These are phyloP conservation scores for Phalacrocorax pelagicus DNA, from an alignment of 2,113 vertebrate genomes.

Conservation along the genomic window DNA sequence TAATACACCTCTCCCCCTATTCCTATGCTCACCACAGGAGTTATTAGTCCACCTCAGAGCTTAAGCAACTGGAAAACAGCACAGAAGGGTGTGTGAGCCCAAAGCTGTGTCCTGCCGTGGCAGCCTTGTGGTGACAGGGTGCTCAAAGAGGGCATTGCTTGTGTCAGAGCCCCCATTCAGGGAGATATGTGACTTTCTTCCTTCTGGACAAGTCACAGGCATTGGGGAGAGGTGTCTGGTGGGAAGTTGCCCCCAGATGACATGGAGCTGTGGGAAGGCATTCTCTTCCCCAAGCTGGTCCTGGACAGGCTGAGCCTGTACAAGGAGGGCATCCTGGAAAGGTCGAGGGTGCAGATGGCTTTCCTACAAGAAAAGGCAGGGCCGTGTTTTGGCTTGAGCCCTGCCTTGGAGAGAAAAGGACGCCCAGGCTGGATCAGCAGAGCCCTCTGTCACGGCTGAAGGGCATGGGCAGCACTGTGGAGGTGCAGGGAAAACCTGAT, in stretches of 20 bases:
- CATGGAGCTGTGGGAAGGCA: neutral
- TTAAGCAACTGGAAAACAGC: neutral
- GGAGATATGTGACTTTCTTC: neutral
- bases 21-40: neutral
- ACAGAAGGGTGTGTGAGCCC: neutral
- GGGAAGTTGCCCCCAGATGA: neutral
- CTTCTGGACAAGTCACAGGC: neutral
- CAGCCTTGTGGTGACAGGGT: neutral
- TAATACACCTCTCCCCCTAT: neutral
- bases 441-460: rapidly evolving
- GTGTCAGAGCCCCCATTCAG: neutral
- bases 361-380: neutral
- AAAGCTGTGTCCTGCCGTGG: neutral
- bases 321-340: neutral
- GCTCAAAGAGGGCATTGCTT: neutral
- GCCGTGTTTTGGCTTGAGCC: neutral
- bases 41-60: neutral
- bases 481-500: neutral
- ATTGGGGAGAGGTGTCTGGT: neutral
- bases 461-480: neutral
- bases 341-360: neutral
- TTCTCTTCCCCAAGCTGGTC: neutral
- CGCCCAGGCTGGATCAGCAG: neutral
- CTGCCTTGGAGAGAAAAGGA: neutral
- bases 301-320: neutral